Base-by-base conservation (phyloP, 1,140 invertebrate species). In the Drosophila subpulchrella region DNA sequence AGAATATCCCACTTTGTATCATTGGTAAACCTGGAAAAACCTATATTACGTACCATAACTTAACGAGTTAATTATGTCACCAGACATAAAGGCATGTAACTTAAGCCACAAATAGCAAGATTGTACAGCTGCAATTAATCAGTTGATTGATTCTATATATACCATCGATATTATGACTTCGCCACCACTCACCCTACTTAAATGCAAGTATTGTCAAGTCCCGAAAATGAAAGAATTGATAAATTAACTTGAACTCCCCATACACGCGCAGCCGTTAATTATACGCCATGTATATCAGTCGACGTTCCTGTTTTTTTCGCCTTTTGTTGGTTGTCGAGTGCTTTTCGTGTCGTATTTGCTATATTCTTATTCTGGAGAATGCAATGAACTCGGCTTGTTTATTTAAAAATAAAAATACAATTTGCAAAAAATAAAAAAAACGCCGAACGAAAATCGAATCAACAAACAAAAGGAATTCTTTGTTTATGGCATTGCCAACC, bases 391-490 rank as follows among this genome's bases (percentile, higher is more conserved):
- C 70, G 24, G 78, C 75, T 80, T 88, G 78, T 89, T 88, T 88
- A 71, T 86, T 86, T 86, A 70, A 82, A 86, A 88, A 88, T 88
- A 86, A 81, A 86, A 78, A 65, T 85, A 71, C 66, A 83, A 83
- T 70, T 77, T 70, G 68, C 56, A 78, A 76, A 76, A 65, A 63
- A 34, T 54, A 51, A 50, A 80, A 24, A 20, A 20, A 46, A 36
- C 46, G 15, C 62, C 46, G 39, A 62, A 56, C 46, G 65, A 58
- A 70, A 62, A 47, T 63, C 55, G 55, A 78, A 88, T 72, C 75
- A 75, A 79, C 71, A 83, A 86, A 89, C 84, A 88, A 88, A 88
- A 80, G 84, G 73, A 80, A 88, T 83, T 79, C 83, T 89, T 88
- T 88, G 84, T 88, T 86, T 86, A 88, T 83, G 75, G 72, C 62